Evolutionary conservation across 2,888 invertebrate genomes (phyloP), one percentile per base, ranked within the genome.

Genomic region (Helicoverpa assulta): DNA sequence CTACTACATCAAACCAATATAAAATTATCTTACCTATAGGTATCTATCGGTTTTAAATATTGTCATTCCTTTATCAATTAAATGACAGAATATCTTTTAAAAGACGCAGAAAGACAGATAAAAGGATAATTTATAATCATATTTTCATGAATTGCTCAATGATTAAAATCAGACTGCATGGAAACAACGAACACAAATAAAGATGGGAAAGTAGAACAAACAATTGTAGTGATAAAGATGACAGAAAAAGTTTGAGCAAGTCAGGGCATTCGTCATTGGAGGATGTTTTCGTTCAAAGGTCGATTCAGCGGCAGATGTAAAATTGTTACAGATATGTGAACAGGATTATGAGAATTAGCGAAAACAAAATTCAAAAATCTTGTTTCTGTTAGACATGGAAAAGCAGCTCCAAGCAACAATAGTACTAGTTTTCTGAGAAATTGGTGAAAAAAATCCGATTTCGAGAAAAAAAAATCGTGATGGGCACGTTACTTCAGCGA

Each of bases 71-170:
- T 68, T 67, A 74, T 73, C 57, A 61, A 57, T 56, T 53, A 54
- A 58, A 54, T 68, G 61, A 68, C 33, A 58, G 37, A 7, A 40
- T 60, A 73, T 68, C 33, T 47, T 21, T 67, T 61, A 14, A 50
- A 33, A 57, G 10, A 10, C 16, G 37, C 10, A 0, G 29, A 33
- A 50, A 40, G 18, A 61, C 5, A 67, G 57, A 73, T 74, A 74
- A 67, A 66, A 51, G 10, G 55, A 58, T 71, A 55, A 18, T 37
- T 16, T 43, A 61, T 8, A 58, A 40, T 7, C 53, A 43, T 43
- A 52, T 50, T 50, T 18, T 26, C 19, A 29, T 37, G 26, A 40
- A 67, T 16, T 37, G 21, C n/a, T 12, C 33, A 14, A 21, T n/a
- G 18, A 56, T 59, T 37, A 21, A 51, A 10, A 51, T 51, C 21